phyloP scores from a whole-genome alignment of 2,797 vertebrate genomes.

The Microtus californicus region DNA sequence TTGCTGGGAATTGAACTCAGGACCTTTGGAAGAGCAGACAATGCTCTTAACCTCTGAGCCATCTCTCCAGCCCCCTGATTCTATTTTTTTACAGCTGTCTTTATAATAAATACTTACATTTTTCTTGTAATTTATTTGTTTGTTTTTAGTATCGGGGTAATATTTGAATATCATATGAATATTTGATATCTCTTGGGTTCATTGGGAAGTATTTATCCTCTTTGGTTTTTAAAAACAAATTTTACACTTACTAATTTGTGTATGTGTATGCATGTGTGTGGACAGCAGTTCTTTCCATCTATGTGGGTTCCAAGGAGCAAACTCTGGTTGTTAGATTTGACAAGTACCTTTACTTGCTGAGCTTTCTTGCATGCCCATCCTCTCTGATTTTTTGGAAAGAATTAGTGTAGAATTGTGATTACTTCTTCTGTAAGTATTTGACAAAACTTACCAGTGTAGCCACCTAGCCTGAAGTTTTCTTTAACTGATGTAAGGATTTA shows the following conservation, averaged over 20 bases:
- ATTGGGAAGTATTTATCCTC: neutral
- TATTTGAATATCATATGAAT: neutral
- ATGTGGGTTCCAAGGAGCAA: neutral
- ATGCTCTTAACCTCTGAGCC: too few species aligned
- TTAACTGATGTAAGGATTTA: neutral
- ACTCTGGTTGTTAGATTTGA: neutral
- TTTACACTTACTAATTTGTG: too few species aligned
- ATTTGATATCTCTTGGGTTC: slow-evolving; percentile 14
- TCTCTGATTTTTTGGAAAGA: neutral
- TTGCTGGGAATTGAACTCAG: too few species aligned
- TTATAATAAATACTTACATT: neutral
- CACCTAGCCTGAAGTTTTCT: neutral
- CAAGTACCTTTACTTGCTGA: neutral
- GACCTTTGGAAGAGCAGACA: too few species aligned
- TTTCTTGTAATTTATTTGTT: slow-evolving; percentile 32
- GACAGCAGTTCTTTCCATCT: neutral
- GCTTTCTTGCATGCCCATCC: neutral
- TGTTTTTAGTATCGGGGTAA: neutral
- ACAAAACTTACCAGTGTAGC: neutral
- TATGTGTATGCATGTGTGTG: neutral
- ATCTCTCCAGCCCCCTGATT: too few species aligned
- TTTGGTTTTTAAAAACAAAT: slow-evolving; percentile 11
- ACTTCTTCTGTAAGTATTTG: neutral
- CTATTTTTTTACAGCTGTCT: neutral
- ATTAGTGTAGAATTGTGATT: slow-evolving; percentile 14